Base-by-base conservation (phyloP, 2,888 invertebrate genomes). In the Willowsia nigromaculata region DNA sequence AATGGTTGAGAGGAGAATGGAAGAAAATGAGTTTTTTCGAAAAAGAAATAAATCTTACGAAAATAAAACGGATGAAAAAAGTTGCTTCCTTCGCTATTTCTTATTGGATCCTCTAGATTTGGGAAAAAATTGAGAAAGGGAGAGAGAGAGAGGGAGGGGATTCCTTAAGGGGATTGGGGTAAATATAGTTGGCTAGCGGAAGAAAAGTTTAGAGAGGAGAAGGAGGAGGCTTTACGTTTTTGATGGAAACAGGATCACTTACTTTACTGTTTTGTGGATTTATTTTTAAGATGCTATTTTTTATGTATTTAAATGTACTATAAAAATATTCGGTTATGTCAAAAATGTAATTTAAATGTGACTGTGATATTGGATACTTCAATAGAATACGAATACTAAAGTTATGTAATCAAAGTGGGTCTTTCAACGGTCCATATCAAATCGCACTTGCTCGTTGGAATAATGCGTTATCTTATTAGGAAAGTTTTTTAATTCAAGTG, bases 21-120 rank as follows among this genome's bases (percentile, higher is more conserved):
- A 88, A 83, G 88, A 78, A 83, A 88, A 83, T 86, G 86, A 86
- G 86, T 86, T 86, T 86, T 86, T 86, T 86, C 86, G 86, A 86
- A 86, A 86, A 86, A 86, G 86, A 86, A 86, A 86, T 86, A 86
- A 86, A 86, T 86, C 86, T 86, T 80, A 33, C 47, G 80, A 86
- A 86, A 86, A 86, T 86, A 86, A 86, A 86, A 86, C 86, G 86
- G 86, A 86, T 86, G 86, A 86, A 86, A 86, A 85, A 86, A 86
- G 86, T 86, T 86, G 86, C 86, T 86, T 86, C 86, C 86, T 86
- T 80, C 50, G 86, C 86, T 86, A 86, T 86, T 86, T 86, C 86
- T 86, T 86, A 86, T 86, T 86, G 86, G 86, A 86, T 86, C 86
- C 86, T 86, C 68, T 80, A 76, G 86, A 86, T 86, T 81, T 81